Evolutionary conservation across 1,140 invertebrate genomes (phyloP).

Genomic region (Eupeodes corollae): DNA sequence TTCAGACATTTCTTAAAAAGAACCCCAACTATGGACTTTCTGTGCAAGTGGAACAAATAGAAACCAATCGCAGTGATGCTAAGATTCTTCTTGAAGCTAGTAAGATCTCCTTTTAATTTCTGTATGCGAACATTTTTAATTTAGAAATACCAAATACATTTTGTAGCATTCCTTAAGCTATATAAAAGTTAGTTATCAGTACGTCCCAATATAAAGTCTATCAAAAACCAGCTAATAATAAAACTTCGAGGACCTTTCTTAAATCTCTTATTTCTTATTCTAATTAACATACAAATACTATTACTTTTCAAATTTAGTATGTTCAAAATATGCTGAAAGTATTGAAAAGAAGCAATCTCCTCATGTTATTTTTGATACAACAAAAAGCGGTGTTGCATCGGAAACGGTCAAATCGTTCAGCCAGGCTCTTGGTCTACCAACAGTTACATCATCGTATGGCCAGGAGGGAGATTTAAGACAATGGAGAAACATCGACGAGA

Average conservation of each 20-base stretch:
- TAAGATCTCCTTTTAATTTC: constrained; percentile 19
- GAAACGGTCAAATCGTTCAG: constrained; percentile 76
- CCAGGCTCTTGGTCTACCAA: constrained; percentile 64
- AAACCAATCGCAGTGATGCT: constrained; percentile 53
- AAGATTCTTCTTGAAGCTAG: constrained; percentile 52
- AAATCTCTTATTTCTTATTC: too few species aligned
- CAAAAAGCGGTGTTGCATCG: constrained; percentile 59
- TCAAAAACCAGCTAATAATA: too few species aligned
- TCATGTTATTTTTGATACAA: constrained; percentile 68
- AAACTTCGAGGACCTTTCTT: too few species aligned
- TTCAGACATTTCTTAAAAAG: constrained; percentile 51
- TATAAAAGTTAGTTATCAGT: too few species aligned
- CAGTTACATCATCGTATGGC: constrained; percentile 70
- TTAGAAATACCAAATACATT: too few species aligned
- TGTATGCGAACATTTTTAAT: too few species aligned
- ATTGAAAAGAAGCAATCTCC: constrained; percentile 50
- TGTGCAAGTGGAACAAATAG: constrained; percentile 48
- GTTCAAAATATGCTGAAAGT: constrained; percentile 53
- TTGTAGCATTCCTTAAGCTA: too few species aligned
- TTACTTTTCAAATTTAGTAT: constrained; percentile 42
- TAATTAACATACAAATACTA: constrained; percentile 11
- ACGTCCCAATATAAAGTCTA: too few species aligned
- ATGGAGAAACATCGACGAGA: constrained; percentile 57
- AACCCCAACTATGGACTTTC: constrained; percentile 53
- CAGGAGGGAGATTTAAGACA: constrained; percentile 67